Percentiles rank a stretch among this genome's conserved stretches.
phyloP scores from a whole-genome alignment of 2,888 invertebrate genomes.

The Apodemia duryi region DNA sequence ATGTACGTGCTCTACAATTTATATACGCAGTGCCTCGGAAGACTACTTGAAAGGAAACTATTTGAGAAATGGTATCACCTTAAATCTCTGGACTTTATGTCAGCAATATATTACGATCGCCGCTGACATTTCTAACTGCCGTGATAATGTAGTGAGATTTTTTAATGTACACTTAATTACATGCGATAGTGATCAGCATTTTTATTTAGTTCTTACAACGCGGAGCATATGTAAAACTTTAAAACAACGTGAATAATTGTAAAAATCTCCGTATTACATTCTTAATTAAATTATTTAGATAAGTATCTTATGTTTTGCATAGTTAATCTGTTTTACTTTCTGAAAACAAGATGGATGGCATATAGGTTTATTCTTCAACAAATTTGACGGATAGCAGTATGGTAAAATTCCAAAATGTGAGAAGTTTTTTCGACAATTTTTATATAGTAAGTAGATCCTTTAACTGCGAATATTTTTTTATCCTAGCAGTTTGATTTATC shows the following conservation, averaged over 20 bases:
- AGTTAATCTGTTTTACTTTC: neutral
- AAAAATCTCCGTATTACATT: neutral
- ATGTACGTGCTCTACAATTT: neutral
- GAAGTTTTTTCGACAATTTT: too few species aligned
- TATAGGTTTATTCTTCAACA: neutral
- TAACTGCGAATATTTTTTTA: too few species aligned
- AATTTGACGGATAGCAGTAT: neutral
- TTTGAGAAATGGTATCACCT: constrained; percentile 66
- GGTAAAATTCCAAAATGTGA: neutral
- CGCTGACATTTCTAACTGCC: constrained; percentile 55
- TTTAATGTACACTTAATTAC: constrained; percentile 72
- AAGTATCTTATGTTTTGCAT: neutral
- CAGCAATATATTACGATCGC: constrained; percentile 71
- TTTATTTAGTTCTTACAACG: constrained; percentile 46
- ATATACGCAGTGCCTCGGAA: constrained; percentile 34
- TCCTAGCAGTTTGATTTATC: too few species aligned
- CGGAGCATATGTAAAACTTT: constrained; percentile 18
- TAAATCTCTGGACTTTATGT: constrained; percentile 71
- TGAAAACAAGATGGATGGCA: neutral
- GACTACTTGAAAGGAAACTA: constrained; percentile 57
- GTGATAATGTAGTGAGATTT: constrained; percentile 64
- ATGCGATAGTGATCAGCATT: constrained; percentile 65
- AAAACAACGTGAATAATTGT: constrained; percentile 13
- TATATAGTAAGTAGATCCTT: too few species aligned
- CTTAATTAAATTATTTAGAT: neutral